These are phyloP conservation scores for Pantala flavescens DNA, from an alignment of 1,140 invertebrate species.

Conservation along the genomic window DNA sequence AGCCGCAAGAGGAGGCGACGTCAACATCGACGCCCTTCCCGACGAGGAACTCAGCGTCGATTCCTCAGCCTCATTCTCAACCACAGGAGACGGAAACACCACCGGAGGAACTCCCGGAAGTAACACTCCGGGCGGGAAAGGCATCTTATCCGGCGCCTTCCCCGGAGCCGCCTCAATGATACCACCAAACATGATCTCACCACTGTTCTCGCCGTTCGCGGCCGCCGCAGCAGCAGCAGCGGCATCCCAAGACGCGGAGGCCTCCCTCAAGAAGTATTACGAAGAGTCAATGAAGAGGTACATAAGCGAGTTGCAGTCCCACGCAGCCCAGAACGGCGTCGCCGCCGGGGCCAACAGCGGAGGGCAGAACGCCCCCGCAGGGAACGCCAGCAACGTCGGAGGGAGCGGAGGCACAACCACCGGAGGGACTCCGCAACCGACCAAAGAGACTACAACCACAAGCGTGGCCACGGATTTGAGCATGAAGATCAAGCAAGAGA, in stretches of 20 bases:
- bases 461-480: conserved; percentile 30
- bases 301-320: conserved; percentile 67
- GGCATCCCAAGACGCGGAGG: conserved; percentile 55
- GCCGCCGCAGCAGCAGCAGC: conserved; percentile 26
- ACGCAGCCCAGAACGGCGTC: conserved; percentile 47
- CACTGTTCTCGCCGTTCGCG: conserved; percentile 55
- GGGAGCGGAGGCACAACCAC: conserved; percentile 56
- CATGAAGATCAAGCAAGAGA: conserved; percentile 34
- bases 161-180: background rate
- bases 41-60: conserved; percentile 71
- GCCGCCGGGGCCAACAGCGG: background rate
- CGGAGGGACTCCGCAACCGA: conserved; percentile 36
- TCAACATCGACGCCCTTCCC: conserved; percentile 84
- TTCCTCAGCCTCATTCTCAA: conserved; percentile 54
- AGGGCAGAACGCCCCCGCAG: conserved; percentile 33
- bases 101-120: background rate
- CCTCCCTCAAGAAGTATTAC: conserved; percentile 79
- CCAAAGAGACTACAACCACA: background rate
- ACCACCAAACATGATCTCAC: conserved; percentile 58
- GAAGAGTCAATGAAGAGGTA: conserved; percentile 87
- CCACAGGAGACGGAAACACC: conserved; percentile 27
- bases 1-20: conserved; percentile 61
- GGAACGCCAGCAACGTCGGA: conserved; percentile 24
- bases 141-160: background rate
- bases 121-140: background rate